Conservation (phyloP, 2,888 invertebrate genomes). For the Eilema depressum region DNA sequence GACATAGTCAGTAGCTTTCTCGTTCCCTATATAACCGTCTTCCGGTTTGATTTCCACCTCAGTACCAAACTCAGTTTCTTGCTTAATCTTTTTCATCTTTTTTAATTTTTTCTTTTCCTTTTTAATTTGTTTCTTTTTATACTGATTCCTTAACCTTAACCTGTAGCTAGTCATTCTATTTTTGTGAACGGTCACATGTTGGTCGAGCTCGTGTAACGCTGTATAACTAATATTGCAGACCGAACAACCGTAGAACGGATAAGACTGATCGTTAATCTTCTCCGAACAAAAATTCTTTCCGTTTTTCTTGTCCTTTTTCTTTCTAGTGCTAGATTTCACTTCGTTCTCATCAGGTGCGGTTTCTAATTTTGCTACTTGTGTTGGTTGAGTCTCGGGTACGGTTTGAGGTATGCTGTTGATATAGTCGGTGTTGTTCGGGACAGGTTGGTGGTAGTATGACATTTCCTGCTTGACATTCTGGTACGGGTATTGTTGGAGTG, state of each 20-base stretch:
- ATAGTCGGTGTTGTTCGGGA: constrained; percentile 10
- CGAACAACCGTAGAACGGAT: constrained; percentile 77
- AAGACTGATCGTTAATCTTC: constrained; percentile 72
- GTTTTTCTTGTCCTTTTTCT: constrained; percentile 54
- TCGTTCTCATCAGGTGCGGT: constrained; percentile 22
- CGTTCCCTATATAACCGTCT: constrained; percentile 78
- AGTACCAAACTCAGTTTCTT: constrained; percentile 52
- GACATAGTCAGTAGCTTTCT: constrained; percentile 62
- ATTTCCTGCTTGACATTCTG: constrained; percentile 48
- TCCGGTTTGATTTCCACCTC: constrained; percentile 78
- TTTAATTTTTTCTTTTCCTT: constrained; percentile 70
- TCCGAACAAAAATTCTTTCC: constrained; percentile 72
- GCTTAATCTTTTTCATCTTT: constrained; percentile 60
- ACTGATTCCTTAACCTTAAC: constrained; percentile 70
- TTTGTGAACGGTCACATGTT: constrained; percentile 74
- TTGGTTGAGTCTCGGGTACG: constrained; percentile 14
- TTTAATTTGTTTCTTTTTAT: constrained; percentile 68
- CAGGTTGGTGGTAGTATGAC: constrained; percentile 32
- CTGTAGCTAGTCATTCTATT: constrained; percentile 79
- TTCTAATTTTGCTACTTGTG: constrained; percentile 3
- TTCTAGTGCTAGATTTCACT: constrained; percentile 50
- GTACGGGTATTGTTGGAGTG: constrained; percentile 40
- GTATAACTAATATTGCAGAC: constrained; percentile 74
- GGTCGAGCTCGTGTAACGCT: constrained; percentile 66
- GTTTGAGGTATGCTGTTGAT: constrained; percentile 10